Conservation (phyloP, 2,113 vertebrate species). For the Setophaga coronata region DNA sequence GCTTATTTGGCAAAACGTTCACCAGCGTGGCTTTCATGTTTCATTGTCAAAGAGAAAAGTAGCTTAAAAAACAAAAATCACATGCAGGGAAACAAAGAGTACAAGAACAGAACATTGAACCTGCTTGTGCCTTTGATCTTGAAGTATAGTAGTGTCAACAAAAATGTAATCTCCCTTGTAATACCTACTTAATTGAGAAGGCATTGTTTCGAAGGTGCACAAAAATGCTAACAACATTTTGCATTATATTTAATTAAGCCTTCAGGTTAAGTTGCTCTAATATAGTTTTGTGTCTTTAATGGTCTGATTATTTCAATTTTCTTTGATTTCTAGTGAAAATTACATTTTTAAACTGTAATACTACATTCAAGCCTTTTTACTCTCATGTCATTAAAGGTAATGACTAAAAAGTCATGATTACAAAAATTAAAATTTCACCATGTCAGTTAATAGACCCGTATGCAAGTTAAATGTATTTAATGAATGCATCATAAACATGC, state of each 20-base stretch:
- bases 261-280: constrained; percentile 50
- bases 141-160: constrained; percentile 34
- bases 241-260: constrained; percentile 40
- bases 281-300: constrained; percentile 26
- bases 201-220: constrained; percentile 53
- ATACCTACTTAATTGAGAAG: constrained; percentile 35
- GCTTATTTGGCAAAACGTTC: constrained; percentile 78
- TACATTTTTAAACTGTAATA: constrained; percentile 39
- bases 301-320: constrained; percentile 24
- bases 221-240: constrained; percentile 31
- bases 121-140: constrained; percentile 53
- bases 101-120: constrained; percentile 16
- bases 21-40: constrained; percentile 68
- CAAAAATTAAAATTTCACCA: constrained; percentile 9
- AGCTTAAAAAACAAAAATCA: constrained; percentile 57
- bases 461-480: constrained; percentile 42
- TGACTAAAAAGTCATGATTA: constrained; percentile 32
- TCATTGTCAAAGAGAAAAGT: constrained; percentile 64
- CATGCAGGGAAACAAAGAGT: constrained; percentile 37
- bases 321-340: constrained; percentile 15
- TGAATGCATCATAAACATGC: constrained; percentile 31
- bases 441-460: constrained; percentile 1
- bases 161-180: constrained; percentile 41
- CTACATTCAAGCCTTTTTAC: neutral
- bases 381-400: constrained; percentile 31